Evolutionary conservation across 2,113 vertebrate species (phyloP).

Genomic region (Ibidorhyncha struthersii): DNA sequence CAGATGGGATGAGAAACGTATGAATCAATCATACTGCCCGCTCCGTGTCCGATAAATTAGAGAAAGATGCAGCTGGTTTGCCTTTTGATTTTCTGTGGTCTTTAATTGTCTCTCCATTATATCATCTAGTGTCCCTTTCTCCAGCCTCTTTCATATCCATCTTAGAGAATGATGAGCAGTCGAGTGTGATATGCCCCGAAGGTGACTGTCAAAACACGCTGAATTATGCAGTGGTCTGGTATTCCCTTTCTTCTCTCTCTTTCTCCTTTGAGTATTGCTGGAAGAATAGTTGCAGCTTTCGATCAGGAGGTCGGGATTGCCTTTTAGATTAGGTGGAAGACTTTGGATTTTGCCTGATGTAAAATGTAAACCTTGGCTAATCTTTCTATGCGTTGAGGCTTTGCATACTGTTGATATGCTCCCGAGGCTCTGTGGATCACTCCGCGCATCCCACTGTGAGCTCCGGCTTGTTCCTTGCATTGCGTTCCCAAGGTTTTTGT

Average conservation of each 20-base stretch:
- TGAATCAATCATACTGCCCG: neutral
- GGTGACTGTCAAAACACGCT: conserved; percentile 46
- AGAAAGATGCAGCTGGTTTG: conserved; percentile 43
- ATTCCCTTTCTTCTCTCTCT: conserved; percentile 23
- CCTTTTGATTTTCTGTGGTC: conserved; percentile 5
- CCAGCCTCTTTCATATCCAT: conserved; percentile 31
- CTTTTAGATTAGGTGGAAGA: neutral
- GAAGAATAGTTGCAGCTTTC: neutral
- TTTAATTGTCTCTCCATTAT: conserved; percentile 47
- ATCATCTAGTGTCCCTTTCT: conserved; percentile 21
- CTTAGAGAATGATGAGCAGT: conserved; percentile 56
- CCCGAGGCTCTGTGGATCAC: neutral
- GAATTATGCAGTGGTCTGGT: conserved; percentile 40
- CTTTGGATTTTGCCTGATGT: neutral
- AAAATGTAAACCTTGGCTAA: neutral
- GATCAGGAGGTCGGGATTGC: neutral
- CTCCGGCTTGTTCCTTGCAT: neutral
- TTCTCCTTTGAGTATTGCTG: neutral
- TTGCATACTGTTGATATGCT: neutral
- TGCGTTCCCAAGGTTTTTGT: neutral
- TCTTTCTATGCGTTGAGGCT: neutral
- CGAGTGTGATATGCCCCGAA: conserved; percentile 6
- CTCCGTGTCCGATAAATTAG: neutral
- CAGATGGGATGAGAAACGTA: neutral
- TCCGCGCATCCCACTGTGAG: neutral